Evolutionary conservation across 2,888 invertebrate genomes (phyloP), one percentile per base, ranked within the genome.

Genomic region (Dasysyrphus albostriatus): DNA sequence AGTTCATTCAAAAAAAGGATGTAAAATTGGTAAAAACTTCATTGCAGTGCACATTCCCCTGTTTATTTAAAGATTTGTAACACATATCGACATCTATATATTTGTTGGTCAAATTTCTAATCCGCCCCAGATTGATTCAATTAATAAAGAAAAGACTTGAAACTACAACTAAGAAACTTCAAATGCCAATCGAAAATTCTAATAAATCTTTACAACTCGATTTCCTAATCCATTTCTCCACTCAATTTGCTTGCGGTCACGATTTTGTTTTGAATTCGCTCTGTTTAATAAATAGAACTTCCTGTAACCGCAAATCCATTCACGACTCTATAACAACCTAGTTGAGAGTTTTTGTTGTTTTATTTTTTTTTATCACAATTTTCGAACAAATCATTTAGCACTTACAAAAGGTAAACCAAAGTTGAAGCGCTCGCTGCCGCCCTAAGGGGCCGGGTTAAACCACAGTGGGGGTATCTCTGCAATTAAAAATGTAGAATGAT

Each of bases 401-500:
- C 75, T 58, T 37, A 69, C 44, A 69, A 54, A 69, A 69, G 49
- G 19, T 67, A 37, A 6, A 65, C 34, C 67, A 69, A 54, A 69
- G 24, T 51, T 49, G 8, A 16, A 39, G 37, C 65, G 34, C 39
- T 16, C 29, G 19, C 42, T 56, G n/a, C 42, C 65, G n/a, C 63
- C 12, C 44, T 37, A 10, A 37, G 61, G 39, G 39, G 14, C 24
- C 24, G 0, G 14, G 39, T 61, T 37, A 39, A 5, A 8, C 0
- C 16, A 19, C 16, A 12, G n/a, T 37, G 16, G 14, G 12, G 39
- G 14, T 12, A 37, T 56, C 7, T 65, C 54, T 42, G 63, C 56
- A 80, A 80, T 80, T 74, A 74, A 74, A 61, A 69, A 74, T 61
- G 73, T 54, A 61, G 42, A 83, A 83, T 77, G 73, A 73, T 77